These are phyloP conservation scores for Echiichthys vipera DNA, from an alignment of 2,797 vertebrate genomes.

Conservation along the genomic window DNA sequence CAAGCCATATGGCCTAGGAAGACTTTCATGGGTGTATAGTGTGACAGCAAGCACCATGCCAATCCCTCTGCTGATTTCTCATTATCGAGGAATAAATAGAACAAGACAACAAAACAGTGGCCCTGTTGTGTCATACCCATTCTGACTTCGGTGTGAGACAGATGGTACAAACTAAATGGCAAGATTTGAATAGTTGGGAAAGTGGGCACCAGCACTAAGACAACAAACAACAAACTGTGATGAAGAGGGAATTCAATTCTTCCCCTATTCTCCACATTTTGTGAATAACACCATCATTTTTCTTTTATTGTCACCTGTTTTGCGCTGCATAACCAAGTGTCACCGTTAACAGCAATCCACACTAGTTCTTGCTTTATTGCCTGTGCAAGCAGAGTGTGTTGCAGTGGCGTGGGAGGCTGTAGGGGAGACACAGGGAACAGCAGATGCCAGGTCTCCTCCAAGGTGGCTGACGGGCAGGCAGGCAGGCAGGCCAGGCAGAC, in stretches of 20 bases:
- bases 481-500: conserved; percentile 59
- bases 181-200: conserved; percentile 72
- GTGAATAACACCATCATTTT: conserved; percentile 31
- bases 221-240: conserved; percentile 69
- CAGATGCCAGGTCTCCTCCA: conserved; percentile 71
- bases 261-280: conserved; percentile 33
- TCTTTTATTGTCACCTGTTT: conserved; percentile 40
- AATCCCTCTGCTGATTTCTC: conserved; percentile 80
- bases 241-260: conserved; percentile 44
- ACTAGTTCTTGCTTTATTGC: conserved; percentile 39
- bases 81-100: conserved; percentile 87
- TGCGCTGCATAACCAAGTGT: conserved; percentile 43
- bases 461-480: conserved; percentile 59
- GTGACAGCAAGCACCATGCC: conserved; percentile 72
- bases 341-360: conserved; percentile 54
- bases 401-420: conserved; percentile 70
- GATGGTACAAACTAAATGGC: conserved; percentile 84
- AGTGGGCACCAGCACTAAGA: conserved; percentile 58
- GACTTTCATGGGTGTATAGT: conserved; percentile 75
- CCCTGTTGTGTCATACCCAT: conserved; percentile 78
- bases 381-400: conserved; percentile 44
- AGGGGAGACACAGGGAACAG: conserved; percentile 66
- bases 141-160: conserved; percentile 82
- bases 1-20: conserved; percentile 82
- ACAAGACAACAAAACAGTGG: conserved; percentile 81